Evolutionary conservation across 92 coral and sea anemone genomes (phyloP), one percentile per base, ranked within the genome.

Genomic region (Diadumene lineata): DNA sequence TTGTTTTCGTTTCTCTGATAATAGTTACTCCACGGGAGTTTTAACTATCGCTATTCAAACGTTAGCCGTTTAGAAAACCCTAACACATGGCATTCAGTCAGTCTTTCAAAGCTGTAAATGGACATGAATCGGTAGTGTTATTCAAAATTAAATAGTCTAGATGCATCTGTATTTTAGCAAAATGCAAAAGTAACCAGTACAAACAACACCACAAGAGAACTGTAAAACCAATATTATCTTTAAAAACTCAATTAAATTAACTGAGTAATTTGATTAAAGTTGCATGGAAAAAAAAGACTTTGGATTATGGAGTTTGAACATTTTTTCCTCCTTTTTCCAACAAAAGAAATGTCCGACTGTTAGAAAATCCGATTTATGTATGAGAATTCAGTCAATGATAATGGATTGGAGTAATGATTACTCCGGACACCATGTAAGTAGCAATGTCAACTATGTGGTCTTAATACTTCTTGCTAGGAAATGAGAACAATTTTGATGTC

Each of bases 361-460:
- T 60, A 7, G 29, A 22, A 21, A 23, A 60, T 21, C 68, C 1
- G 43, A 10, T 57, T 56, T 4, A 16, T 26, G 66, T 56, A 31
- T 7, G 77, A 44, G 77, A 31, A 72, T 72, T 72, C 77, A 72
- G 19, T 1, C 33, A 72, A 72, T 2, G 34, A 6, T 56, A 8
- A 50, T 24, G 24, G 29, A 69, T 60, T 34, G 43, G 46, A n/a
- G n/a, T n/a, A n/a, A n/a, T n/a, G n/a, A n/a, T n/a, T n/a, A n/a
- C 58, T 70, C 93, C 97, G 97, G 92, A 88, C 82, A 79, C 90
- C 83, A 92, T 83, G 48, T 75, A 30, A 73, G 56, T 72, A 78
- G 81, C 79, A 72, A 61, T 69, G 81, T 77, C 82, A 48, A 34
- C 46, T 69, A 61, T 70, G 56, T 55, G 60, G 75, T 77, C 72